Evolutionary conservation across 2,113 vertebrate species (phyloP).

Genomic region (Lampris megalopsis): DNA sequence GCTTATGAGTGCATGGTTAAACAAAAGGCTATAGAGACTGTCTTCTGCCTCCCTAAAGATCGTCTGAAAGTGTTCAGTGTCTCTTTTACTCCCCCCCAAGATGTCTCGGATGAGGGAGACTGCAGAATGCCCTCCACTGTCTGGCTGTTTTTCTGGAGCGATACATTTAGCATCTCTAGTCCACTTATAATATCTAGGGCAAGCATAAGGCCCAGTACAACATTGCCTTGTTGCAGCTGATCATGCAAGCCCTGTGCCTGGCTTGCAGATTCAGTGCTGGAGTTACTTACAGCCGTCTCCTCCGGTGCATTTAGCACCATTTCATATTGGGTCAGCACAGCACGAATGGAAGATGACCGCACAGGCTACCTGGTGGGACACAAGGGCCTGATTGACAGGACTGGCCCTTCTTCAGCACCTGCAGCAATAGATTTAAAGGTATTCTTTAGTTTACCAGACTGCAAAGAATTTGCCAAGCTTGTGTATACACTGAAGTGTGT

Average conservation of each 20-base stretch:
- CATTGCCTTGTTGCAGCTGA: constrained; percentile 21
- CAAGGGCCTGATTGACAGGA: too few relatives aligned
- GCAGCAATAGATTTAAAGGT: too few relatives aligned
- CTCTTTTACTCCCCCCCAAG: too few relatives aligned
- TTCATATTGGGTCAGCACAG: constrained; percentile 32
- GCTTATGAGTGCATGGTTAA: background rate
- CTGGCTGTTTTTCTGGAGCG: constrained; percentile 14
- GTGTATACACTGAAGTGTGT: too few relatives aligned
- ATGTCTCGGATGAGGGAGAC: too few relatives aligned
- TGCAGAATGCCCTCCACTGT: constrained; percentile 2
- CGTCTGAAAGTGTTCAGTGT: too few relatives aligned
- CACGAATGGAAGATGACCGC: constrained; percentile 8
- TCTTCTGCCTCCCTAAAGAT: too few relatives aligned
- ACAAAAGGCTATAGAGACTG: background rate
- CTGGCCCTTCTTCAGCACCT: too few relatives aligned
- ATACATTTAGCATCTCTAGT: background rate
- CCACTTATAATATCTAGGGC: constrained; percentile 25
- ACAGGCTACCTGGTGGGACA: constrained; percentile 14
- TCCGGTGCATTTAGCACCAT: constrained; percentile 20
- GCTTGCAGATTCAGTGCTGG: too few relatives aligned
- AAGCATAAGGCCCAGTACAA: background rate
- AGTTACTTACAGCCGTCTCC: constrained; percentile 17
- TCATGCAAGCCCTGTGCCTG: constrained; percentile 1
- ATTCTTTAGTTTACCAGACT: too few relatives aligned
- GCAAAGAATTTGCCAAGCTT: too few relatives aligned